These are phyloP conservation scores for Crepidodera aurea DNA, from an alignment of 2,888 invertebrate species.

Conservation along the genomic window DNA sequence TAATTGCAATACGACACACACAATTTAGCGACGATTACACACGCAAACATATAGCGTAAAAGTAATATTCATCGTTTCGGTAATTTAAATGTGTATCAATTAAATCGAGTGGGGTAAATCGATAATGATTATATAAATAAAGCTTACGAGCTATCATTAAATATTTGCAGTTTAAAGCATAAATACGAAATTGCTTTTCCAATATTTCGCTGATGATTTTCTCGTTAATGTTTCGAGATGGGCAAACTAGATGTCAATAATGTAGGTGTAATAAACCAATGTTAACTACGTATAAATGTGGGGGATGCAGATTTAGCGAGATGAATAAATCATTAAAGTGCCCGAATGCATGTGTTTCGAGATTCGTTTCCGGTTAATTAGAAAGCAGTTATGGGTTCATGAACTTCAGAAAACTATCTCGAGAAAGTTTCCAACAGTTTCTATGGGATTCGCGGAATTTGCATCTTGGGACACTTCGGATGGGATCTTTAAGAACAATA, in stretches of 20 bases:
- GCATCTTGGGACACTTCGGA: constrained; percentile 1
- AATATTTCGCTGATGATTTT: neutral
- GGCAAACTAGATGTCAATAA: constrained; percentile 2
- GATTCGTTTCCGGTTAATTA: constrained; percentile 30
- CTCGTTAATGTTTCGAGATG: neutral
- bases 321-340: constrained; percentile 24
- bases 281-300: constrained; percentile 11
- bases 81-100: too few species aligned
- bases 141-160: too few species aligned
- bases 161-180: neutral
- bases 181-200: neutral
- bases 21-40: too few species aligned
- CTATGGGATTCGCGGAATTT: constrained; percentile 9
- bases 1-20: too few species aligned
- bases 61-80: too few species aligned
- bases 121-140: too few species aligned
- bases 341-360: constrained; percentile 23
- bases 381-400: constrained; percentile 30
- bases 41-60: too few species aligned
- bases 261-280: constrained; percentile 12
- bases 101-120: too few species aligned
- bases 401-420: constrained; percentile 28
- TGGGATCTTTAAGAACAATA: constrained; percentile 1
- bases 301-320: constrained; percentile 17
- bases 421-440: constrained; percentile 25